These are phyloP conservation scores for Mormyrus lacerda DNA, from an alignment of 2,113 vertebrate species.

Conservation along the genomic window DNA sequence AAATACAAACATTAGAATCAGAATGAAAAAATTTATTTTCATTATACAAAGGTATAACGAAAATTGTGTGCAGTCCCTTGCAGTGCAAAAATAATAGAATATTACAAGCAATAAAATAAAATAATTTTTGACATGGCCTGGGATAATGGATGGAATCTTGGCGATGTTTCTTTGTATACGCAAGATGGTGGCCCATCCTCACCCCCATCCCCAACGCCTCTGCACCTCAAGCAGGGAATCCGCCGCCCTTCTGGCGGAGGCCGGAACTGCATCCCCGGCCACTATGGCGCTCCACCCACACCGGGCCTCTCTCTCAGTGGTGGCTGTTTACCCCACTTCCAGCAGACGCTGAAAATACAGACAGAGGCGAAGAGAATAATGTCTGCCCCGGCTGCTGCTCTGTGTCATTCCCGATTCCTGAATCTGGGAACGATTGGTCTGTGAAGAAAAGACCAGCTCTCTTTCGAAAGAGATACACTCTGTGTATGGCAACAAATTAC, in stretches of 20 bases:
- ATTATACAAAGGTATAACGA: no score
- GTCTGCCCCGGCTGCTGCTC: not conserved
- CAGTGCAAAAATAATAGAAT: no score
- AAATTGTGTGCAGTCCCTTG: no score
- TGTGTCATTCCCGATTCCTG: not conserved
- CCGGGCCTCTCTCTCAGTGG: not conserved
- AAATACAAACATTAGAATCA: not conserved
- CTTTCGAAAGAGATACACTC: not conserved
- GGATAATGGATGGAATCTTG: not conserved
- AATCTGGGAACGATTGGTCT: not conserved
- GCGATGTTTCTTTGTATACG: not conserved
- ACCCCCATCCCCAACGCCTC: not conserved
- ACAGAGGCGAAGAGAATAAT: not conserved
- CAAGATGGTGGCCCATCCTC: not conserved
- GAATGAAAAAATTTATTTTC: no score
- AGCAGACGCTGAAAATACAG: constrained; percentile 11
- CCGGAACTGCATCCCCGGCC: not conserved
- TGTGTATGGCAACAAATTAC: not conserved
- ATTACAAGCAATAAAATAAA: no score
- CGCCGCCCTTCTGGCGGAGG: not conserved
- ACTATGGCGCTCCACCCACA: not conserved
- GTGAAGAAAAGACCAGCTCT: not conserved
- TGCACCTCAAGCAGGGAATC: not conserved
- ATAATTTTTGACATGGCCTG: not conserved
- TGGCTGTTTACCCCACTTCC: not conserved